Evolutionary conservation across 1,140 invertebrate genomes (phyloP), one percentile per base, ranked within the genome.

Genomic region (Magallana angulata): DNA sequence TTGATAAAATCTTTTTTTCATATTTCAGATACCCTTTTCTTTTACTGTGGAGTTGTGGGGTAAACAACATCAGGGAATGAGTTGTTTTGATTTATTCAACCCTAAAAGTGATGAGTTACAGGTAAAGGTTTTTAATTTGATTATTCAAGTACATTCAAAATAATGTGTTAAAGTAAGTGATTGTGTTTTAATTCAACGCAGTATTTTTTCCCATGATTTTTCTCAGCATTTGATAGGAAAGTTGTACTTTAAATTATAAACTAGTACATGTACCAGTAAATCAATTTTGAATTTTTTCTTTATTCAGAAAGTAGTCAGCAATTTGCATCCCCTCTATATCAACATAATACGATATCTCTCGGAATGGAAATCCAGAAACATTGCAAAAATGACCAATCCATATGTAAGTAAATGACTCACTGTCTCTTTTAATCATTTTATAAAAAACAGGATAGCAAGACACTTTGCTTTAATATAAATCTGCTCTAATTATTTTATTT

Each of bases 1-100:
- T 48, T 48, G 36, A 48, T 4, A 48, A 48, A 48, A 48, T 48
- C 36, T 48, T 48, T 48, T 11, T 76, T 36, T 64, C 36, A 24
- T 83, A 85, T 90, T 91, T 36, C 88, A 94, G 94, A 91, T 94
- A 81, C 93, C 93, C 16, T 94, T 94, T 90, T 92, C 92, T 7
- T 91, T 91, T 83, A 93, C 94, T 36, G 90, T 94, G 80, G 94
- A 94, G 87, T 85, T 94, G 64, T 94, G 94, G 94, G 92, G 91
- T 11, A 87, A 87, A 58, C 84, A 91, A 18, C 91, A 92, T 81
- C 82, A 85, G 71, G 91, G 92, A 5, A 62, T 81, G 18, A 92
- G 91, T 56, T 94, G 94, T 82, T 94, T 94, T 92, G 93, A 94
- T 90, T 87, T 94, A 60, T 94, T 94, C 86, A 94, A 94, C 87